Conservation (phyloP, 1,140 invertebrate genomes). For the Drosophila carrolli region DNA sequence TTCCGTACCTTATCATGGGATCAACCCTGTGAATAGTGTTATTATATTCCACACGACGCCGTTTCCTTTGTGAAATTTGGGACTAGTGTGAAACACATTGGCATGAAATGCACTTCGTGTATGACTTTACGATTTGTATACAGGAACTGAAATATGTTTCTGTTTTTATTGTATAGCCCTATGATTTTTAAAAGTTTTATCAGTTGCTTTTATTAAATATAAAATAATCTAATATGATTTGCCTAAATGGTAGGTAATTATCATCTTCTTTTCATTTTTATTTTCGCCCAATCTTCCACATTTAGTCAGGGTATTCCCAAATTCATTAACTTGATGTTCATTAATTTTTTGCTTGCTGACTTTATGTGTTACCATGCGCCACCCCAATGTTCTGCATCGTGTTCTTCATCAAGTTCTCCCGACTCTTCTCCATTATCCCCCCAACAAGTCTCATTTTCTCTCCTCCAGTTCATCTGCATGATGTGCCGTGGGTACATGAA, state of each 20-base stretch:
- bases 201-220: not conserved
- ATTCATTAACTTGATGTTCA: constrained; percentile 24
- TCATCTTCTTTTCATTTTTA: not conserved
- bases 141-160: not conserved
- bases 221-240: not conserved
- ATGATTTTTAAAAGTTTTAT: no score
- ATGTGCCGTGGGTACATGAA: constrained; percentile 54
- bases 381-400: constrained; percentile 44
- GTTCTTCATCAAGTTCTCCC: constrained; percentile 33
- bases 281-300: not conserved
- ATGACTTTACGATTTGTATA: not conserved
- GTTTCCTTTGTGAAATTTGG: constrained; percentile 23
- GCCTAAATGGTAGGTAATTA: not conserved
- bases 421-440: not conserved
- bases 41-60: constrained; percentile 25
- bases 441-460: constrained; percentile 13
- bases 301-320: constrained; percentile 25
- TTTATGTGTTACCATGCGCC: constrained; percentile 34
- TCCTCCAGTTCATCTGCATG: constrained; percentile 47
- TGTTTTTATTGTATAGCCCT: no score
- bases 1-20: constrained; percentile 6
- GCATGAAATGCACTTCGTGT: constrained; percentile 11
- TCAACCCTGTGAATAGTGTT: constrained; percentile 12
- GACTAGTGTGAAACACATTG: constrained; percentile 3
- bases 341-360: constrained; percentile 39